Evolutionary conservation across 2,888 invertebrate genomes (phyloP).

Genomic region (Macrophya alboannulata): DNA sequence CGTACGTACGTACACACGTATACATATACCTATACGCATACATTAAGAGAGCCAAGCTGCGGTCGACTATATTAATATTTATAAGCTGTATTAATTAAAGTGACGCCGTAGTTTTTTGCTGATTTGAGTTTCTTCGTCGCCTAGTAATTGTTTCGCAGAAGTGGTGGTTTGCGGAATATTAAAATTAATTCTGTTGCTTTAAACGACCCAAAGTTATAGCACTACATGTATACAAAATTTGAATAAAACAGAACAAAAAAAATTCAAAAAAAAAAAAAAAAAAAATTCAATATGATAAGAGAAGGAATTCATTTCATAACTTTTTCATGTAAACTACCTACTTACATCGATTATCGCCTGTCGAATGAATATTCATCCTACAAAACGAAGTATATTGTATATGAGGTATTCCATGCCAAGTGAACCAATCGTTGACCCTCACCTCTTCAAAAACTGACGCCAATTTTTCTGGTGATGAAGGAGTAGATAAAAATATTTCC

Average conservation of each 20-base stretch:
- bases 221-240: neutral
- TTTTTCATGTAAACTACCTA: neutral
- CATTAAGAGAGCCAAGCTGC: neutral
- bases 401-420: no score
- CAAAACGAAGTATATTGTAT: neutral
- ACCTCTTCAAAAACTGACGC: no score
- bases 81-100: slow-evolving; percentile 15
- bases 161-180: neutral
- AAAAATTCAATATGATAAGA: neutral
- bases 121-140: neutral
- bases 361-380: neutral
- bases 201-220: neutral
- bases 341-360: neutral
- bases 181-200: neutral
- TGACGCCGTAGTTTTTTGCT: neutral
- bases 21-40: neutral
- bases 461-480: no score
- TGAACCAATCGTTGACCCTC: no score
- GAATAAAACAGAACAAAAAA: neutral
- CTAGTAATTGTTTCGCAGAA: neutral
- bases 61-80: neutral
- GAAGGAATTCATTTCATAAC: neutral
- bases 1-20: no score
- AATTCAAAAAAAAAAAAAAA: neutral
- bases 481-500: no score